These are phyloP conservation scores for Dione juno DNA, from an alignment of 2,888 invertebrate species.

Conservation along the genomic window DNA sequence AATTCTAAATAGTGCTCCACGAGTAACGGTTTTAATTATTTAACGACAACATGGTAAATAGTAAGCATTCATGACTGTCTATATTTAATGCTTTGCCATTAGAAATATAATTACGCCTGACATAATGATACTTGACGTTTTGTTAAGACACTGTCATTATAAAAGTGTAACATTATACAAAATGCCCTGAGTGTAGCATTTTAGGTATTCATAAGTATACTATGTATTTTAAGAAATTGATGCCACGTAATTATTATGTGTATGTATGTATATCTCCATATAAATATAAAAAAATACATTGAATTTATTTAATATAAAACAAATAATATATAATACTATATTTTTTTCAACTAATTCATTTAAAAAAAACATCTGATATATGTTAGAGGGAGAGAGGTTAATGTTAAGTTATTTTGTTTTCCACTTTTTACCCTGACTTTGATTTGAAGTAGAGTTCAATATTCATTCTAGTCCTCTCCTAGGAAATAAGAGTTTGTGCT, in stretches of 20 bases:
- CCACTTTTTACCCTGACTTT: neutral
- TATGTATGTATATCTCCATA: no score
- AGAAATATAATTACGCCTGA: conserved; percentile 19
- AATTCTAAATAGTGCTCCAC: neutral
- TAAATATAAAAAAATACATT: no score
- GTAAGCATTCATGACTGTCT: conserved; percentile 4
- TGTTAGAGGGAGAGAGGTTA: no score
- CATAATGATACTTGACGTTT: conserved; percentile 15
- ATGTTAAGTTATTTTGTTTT: neutral
- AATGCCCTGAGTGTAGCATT: neutral
- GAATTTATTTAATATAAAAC: no score
- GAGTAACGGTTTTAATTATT: conserved; percentile 8
- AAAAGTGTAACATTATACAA: neutral
- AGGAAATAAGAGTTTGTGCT: neutral
- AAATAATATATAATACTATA: no score
- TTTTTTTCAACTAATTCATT: no score
- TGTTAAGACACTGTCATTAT: conserved; percentile 17
- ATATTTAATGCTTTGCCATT: conserved; percentile 10
- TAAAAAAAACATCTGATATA: no score
- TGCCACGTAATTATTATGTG: no score
- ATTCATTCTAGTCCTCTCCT: neutral
- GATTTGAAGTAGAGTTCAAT: neutral
- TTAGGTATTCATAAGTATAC: neutral
- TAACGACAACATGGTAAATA: conserved; percentile 2
- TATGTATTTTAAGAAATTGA: no score